Base-by-base conservation (phyloP, 2,888 invertebrate species). In the Drosophila buzzatii region DNA sequence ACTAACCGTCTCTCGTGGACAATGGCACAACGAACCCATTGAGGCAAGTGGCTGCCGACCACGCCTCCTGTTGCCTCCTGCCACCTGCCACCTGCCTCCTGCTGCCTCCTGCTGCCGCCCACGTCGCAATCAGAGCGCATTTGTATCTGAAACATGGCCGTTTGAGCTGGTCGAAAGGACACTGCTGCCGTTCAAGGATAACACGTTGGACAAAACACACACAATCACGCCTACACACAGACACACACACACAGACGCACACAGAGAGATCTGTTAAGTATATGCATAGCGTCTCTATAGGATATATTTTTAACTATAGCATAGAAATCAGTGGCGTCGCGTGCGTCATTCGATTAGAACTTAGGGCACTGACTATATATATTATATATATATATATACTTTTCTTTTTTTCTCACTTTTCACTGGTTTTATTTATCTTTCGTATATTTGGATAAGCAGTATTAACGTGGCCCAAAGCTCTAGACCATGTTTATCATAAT, bases 311-410 rank as follows among this genome's bases (percentile, higher is more conserved):
- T 79, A 73, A 55, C 58, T 58, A 45, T 58, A 63, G 66, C 73
- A 62, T 61, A 67, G 51, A 73, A 74, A 67, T 75, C 79, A 73
- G 74, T 63, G 51, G 37, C 75, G 51, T 82, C 79, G 49, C 49
- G 81, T 86, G 86, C 86, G 90, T 86, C 86, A 86, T 89, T 89
- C 79, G 87, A 86, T 86, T 90, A 79, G 86, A 86, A 79, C 67
- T 86, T 82, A 59, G 76, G 73, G 35, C 77, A 63, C 45, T 6
- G 63, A 68, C 27, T 55, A 41, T 55, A 55, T 55, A 55, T 41
- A 41, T 27, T 41, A 41, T 55, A 27, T 55, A 27, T 41, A 41
- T 55, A 27, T 55, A 27, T 59, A 37, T 37, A 35, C 27, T 27
- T 37, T 12, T 45, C 14, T 37, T 18, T 45, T 60, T 18, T 33